These are phyloP conservation scores for Eupeodes latifasciatus DNA, from an alignment of 2,888 invertebrate species.

Conservation along the genomic window DNA sequence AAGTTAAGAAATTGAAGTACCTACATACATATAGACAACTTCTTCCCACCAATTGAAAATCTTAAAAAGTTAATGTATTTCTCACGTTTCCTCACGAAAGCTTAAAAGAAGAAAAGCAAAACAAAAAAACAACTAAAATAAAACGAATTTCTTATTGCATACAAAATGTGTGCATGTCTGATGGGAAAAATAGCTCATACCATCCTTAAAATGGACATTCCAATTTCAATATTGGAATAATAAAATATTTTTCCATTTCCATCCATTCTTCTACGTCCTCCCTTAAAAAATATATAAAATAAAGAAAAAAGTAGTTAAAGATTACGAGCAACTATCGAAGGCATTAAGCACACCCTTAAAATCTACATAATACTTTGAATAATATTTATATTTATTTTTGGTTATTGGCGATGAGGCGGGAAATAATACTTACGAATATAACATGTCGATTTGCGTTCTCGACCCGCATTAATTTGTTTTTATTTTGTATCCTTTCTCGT, in stretches of 20 bases:
- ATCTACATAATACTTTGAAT: constrained; percentile 68
- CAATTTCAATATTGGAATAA: constrained; percentile 60
- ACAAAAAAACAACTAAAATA: neutral
- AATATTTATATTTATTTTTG: constrained; percentile 71
- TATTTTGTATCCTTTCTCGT: constrained; percentile 32
- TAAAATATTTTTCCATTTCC: constrained; percentile 54
- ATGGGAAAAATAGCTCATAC: constrained; percentile 13
- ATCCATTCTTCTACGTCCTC: constrained; percentile 8
- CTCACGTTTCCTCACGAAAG: neutral
- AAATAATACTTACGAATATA: constrained; percentile 64
- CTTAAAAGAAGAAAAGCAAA: no score
- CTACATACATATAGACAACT: neutral
- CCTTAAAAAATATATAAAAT: constrained; percentile 9
- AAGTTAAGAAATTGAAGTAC: no score
- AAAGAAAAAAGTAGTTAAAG: constrained; percentile 45
- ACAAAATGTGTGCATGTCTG: constrained; percentile 40
- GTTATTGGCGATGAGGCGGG: constrained; percentile 64
- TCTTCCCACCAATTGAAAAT: neutral
- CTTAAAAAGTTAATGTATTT: neutral
- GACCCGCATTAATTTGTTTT: constrained; percentile 48
- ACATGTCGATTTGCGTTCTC: constrained; percentile 72
- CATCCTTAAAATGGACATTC: constrained; percentile 46
- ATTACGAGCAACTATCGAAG: constrained; percentile 70
- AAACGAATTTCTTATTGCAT: constrained; percentile 25
- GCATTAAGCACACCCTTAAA: constrained; percentile 75